Evolutionary conservation across 1,140 invertebrate species (phyloP).

Genomic region (Acromyrmex echinatior): DNA sequence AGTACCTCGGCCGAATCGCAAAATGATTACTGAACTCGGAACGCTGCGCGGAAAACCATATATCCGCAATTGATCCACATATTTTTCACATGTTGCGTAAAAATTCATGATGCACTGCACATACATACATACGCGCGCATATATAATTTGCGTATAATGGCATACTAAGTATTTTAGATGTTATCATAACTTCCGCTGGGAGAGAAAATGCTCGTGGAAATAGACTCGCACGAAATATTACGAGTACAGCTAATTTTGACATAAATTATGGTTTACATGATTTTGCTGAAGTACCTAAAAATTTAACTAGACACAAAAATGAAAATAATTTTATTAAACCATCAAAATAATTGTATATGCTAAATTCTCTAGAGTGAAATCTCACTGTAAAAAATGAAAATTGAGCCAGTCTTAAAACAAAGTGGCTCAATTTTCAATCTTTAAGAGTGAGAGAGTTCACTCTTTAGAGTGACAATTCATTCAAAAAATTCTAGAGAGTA

Average conservation of each 20-base stretch:
- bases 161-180: conserved; percentile 1
- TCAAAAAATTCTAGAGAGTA: too few species aligned
- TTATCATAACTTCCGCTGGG: not conserved
- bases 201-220: not conserved
- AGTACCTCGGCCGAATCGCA: conserved; percentile 23
- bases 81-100: conserved; percentile 5
- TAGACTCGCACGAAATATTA: not conserved
- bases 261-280: not conserved
- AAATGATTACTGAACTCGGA: conserved; percentile 17
- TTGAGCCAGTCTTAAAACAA: too few species aligned
- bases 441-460: too few species aligned
- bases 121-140: not conserved
- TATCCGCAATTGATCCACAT: not conserved
- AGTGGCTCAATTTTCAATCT: too few species aligned
- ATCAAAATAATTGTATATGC: too few species aligned
- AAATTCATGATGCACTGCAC: not conserved
- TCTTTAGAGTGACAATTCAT: too few species aligned
- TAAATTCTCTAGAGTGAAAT: too few species aligned
- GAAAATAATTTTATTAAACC: too few species aligned
- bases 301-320: too few species aligned
- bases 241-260: not conserved
- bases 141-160: not conserved
- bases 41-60: not conserved
- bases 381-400: too few species aligned
- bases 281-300: too few species aligned